Conservation (phyloP, 1,140 invertebrate species). For the Capitella teleta region DNA sequence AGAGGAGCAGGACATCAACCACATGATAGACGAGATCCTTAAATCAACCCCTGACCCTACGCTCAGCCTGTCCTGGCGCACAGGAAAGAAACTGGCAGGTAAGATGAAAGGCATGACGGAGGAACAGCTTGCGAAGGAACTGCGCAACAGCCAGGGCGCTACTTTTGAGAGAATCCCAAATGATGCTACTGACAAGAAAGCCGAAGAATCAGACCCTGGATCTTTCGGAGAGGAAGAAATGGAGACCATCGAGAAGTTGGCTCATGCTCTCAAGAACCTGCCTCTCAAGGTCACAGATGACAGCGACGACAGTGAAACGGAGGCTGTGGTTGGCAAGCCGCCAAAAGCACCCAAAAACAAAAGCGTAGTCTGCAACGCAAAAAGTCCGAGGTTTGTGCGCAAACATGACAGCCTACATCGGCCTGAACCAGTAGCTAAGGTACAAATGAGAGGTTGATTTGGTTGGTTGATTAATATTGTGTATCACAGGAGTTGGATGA, state of each 20-base stretch:
- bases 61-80: neutral
- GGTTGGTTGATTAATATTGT: too few relatives aligned
- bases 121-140: neutral
- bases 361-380: neutral
- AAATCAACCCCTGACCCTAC: slow-evolving; percentile 16
- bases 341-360: neutral
- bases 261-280: neutral
- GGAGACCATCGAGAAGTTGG: neutral
- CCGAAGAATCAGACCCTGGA: too few relatives aligned
- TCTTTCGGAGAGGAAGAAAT: neutral
- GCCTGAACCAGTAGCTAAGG: too few relatives aligned
- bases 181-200: too few relatives aligned
- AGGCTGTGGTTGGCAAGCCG: neutral
- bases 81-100: slow-evolving; percentile 1
- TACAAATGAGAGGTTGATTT: too few relatives aligned
- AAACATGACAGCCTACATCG: slow-evolving; percentile 9
- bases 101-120: slow-evolving; percentile 1
- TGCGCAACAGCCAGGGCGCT: neutral
- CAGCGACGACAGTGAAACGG: neutral
- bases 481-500: too few relatives aligned
- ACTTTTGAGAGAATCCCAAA: too few relatives aligned
- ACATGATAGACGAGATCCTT: slow-evolving; percentile 36
- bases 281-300: neutral
- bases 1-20: slow-evolving; percentile 23
- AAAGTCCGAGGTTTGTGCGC: slow-evolving; percentile 8